Conservation (phyloP, 2,113 vertebrate species). For the Tauraco erythrolophus region DNA sequence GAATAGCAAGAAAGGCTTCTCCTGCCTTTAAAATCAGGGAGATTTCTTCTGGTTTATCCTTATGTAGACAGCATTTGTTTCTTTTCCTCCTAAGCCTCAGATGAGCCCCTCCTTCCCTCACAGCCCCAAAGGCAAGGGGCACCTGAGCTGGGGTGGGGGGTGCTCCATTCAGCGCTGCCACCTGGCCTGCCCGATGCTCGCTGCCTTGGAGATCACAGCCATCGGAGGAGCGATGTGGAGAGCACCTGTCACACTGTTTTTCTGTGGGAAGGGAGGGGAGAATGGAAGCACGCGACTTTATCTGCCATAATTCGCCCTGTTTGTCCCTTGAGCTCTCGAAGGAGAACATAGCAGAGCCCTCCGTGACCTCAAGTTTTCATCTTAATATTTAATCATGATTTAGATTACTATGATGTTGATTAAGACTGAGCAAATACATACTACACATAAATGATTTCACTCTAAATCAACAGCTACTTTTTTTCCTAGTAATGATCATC, state of each 20-base stretch:
- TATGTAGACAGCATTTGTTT: neutral
- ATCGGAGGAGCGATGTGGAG: rapidly evolving
- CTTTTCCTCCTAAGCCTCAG: neutral
- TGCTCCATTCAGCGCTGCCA: rapidly evolving
- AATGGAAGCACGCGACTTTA: rapidly evolving
- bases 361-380: neutral
- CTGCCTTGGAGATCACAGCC: neutral
- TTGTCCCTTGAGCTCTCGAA: neutral
- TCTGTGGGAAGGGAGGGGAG: neutral
- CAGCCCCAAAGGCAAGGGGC: neutral
- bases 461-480: neutral
- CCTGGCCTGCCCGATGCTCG: neutral
- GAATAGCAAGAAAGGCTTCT: neutral
- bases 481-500: neutral
- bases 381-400: constrained; percentile 43
- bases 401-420: constrained; percentile 20
- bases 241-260: neutral
- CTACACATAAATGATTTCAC: constrained; percentile 3
- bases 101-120: neutral
- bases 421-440: constrained; percentile 29
- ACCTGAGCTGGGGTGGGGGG: neutral
- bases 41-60: neutral
- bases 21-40: neutral
- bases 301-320: neutral
- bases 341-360: neutral